Conservation (phyloP, 2,113 vertebrate genomes). For the Nibea albiflora region DNA sequence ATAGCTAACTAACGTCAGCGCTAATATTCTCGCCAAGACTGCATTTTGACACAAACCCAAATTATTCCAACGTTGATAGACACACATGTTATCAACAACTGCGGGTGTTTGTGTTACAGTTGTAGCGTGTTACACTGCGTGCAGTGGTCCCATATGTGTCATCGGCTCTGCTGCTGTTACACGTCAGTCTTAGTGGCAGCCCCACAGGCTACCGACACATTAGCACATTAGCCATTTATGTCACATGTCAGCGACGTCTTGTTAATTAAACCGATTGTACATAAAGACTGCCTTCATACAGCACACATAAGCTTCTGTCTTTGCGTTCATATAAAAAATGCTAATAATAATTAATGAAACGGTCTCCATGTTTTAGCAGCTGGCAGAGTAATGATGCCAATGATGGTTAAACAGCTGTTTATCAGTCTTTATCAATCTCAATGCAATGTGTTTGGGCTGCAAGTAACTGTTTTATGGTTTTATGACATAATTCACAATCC, state of each 20-base stretch:
- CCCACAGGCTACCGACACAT: conserved; percentile 46
- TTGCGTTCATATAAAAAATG: neutral
- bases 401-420: neutral
- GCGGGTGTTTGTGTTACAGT: neutral
- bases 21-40: too few relatives aligned
- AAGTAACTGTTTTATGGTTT: too few relatives aligned
- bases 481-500: too few relatives aligned
- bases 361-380: conserved; percentile 18
- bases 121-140: fast-evolving
- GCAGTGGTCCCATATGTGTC: neutral
- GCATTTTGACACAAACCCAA: neutral
- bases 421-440: neutral
- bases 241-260: neutral
- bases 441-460: neutral
- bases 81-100: fast-evolving
- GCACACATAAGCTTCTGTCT: neutral
- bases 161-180: conserved; percentile 67
- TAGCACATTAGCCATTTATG: conserved; percentile 57
- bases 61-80: too few relatives aligned
- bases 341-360: neutral
- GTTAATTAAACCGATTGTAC: neutral
- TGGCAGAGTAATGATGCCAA: neutral
- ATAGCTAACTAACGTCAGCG: conserved; percentile 18
- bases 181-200: conserved; percentile 80
- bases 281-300: neutral